Evolutionary conservation across 2,888 invertebrate genomes (phyloP).

Genomic region (Leucophenga maculata): DNA sequence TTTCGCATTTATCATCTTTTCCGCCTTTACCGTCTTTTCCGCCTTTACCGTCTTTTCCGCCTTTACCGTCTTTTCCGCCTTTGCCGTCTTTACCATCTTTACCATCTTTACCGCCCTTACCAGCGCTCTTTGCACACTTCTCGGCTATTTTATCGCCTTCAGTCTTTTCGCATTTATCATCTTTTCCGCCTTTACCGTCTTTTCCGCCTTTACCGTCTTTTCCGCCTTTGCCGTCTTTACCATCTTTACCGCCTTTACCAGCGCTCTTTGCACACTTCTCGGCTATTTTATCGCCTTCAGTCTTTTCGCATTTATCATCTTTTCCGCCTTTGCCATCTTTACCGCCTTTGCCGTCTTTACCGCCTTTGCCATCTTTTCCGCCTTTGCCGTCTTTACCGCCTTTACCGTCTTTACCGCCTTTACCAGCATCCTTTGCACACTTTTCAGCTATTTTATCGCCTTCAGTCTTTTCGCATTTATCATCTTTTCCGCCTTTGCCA

Average conservation of each 20-base stretch:
- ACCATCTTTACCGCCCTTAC: too few relatives aligned
- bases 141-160: too few relatives aligned
- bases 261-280: not conserved
- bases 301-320: not conserved
- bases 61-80: too few relatives aligned
- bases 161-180: not conserved
- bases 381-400: too few relatives aligned
- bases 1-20: slow-evolving; percentile 1
- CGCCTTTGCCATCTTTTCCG: not conserved
- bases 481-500: not conserved
- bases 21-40: too few relatives aligned
- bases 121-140: not conserved
- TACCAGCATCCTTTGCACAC: not conserved
- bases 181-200: too few relatives aligned
- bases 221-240: too few relatives aligned
- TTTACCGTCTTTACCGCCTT: not conserved
- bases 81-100: too few relatives aligned
- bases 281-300: not conserved
- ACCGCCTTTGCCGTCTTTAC: not conserved
- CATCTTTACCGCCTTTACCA: not conserved
- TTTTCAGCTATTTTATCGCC: not conserved
- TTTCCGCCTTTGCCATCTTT: not conserved
- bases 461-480: not conserved
- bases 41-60: too few relatives aligned
- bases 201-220: too few relatives aligned